Evolutionary conservation across 1,140 invertebrate genomes (phyloP), one percentile per base, ranked within the genome.

Genomic region (Polyergus mexicanus): DNA sequence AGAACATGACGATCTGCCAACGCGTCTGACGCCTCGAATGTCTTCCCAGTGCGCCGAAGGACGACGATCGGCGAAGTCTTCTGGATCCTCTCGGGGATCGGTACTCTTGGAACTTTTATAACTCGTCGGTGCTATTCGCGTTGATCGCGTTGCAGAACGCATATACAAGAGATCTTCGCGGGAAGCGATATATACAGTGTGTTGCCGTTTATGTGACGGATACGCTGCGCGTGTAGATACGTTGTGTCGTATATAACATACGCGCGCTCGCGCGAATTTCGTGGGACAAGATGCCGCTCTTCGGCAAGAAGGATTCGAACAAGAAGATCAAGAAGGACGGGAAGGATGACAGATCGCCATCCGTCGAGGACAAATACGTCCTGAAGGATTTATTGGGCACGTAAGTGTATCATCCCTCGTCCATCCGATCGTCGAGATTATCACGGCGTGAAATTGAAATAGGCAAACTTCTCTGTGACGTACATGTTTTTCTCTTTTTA

Each of bases 371-470:
- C 92, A 98, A 98, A 95, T 99, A 98, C 94, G 96, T 97, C 91
- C 96, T 99, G 72, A 98, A 98, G 95, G 98, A 98, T 94, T 95
- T 98, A 75, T 96, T 99, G 68, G 98, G 98, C 93, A 98, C 98
- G 97, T 98, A 95, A 97, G 97, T 97, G 13, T 90, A 32, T 71
- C 62, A 25, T 41, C 51, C 38, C 62, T 51, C 16, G 25, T 7
- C 22, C 4, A 2, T 4, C 8, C 32, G 32, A 44, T 66, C 16
- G 22, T 58, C 19, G 32, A 41, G 38, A 41, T 51, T 41, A 19
- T 8, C 11, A 76, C 22, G 4, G 0, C 47, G 35, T 19, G 16
- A 25, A 54, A 10, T 41, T 68, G 56, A 86, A 41, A n/a, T 32
- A 25, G 41, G 44, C 32, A 44, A n/a, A n/a, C 3, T n/a, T 56